Evolutionary conservation across 2,888 invertebrate genomes (phyloP), one percentile per base, ranked within the genome.

Genomic region (Neoaliturus tenellus): DNA sequence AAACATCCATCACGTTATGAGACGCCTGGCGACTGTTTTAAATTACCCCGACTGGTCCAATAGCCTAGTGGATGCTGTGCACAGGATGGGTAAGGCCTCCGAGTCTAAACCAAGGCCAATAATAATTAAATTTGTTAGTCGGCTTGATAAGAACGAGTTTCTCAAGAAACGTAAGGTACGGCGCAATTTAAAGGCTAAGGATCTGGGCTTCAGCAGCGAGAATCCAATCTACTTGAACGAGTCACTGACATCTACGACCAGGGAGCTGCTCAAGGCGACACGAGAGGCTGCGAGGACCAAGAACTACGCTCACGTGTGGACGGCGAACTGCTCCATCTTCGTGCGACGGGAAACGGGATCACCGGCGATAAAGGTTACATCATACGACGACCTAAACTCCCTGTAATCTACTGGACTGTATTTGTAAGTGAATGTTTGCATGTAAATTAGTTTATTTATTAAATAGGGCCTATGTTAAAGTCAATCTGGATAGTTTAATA

Each of bases 241-340:
- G n/a, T 69, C 69, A 2, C 23, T 69, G n/a, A 69, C 69, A 33
- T 35, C 69, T 12, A 35, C 69, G 35, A 69, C 31, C 35, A 69
- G 69, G n/a, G 69, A 31, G 35, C 35, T 69, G 35, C 69, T 69
- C 12, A 69, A n/a, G 69, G 12, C 1, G 69, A 69, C 69, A 5
- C 31, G 69, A 35, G 69, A 69, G n/a, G 69, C 69, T 31, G 69
- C 69, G 69, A 69, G 14, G 69, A 8, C 31, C 33, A 69, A 35
- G 35, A 5, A 4, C 69, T 69, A 33, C 69, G 35, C 2, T 17
- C 69, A 69, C 8, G 69, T 69, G 31, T 69, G 69, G 69, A 69
- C 69, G 20, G 33, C 31, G 31, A 69, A 69, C 69, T 69, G 69
- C 35, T 3, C 31, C 5, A 69, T 69, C 35, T 69, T 17, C 35